phyloP scores from a whole-genome alignment of 2,113 vertebrate species.

The Rutilus rutilus region DNA sequence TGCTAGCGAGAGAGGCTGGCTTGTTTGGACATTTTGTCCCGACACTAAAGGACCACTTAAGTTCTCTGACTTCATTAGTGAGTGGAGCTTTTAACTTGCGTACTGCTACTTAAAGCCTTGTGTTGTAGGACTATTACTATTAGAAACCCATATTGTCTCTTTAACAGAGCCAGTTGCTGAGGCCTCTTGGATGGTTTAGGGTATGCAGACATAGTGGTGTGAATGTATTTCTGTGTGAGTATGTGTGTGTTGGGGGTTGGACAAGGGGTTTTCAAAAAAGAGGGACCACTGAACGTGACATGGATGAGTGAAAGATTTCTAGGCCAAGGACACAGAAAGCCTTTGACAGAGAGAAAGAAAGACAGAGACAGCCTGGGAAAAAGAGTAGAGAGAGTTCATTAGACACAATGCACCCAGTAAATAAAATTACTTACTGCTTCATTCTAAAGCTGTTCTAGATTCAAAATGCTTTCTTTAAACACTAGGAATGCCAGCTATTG shows the following conservation, averaged over 20 bases:
- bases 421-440: conserved; percentile 56
- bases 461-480: conserved; percentile 5
- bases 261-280: conserved; percentile 20
- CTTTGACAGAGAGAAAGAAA: conserved; percentile 46
- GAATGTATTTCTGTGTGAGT: conserved; percentile 55
- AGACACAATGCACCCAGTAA: conserved; percentile 54
- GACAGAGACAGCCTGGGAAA: conserved; percentile 21
- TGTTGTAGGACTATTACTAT: conserved; percentile 73
- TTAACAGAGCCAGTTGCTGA: conserved; percentile 75
- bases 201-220: conserved; percentile 56
- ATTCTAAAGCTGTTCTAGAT: conserved; percentile 19
- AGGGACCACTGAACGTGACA: conserved; percentile 44
- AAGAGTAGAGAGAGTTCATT: conserved; percentile 52
- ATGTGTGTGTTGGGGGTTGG: conserved; percentile 48
- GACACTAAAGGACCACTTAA: conserved; percentile 75
- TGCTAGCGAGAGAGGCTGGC: conserved; percentile 67
- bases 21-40: conserved; percentile 81
- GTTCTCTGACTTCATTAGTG: conserved; percentile 77
- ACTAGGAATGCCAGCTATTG: not conserved
- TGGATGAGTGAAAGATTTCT: conserved; percentile 57
- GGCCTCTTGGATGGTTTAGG: conserved; percentile 62
- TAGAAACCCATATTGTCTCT: conserved; percentile 73
- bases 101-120: conserved; percentile 68
- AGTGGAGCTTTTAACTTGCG: conserved; percentile 67
- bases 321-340: conserved; percentile 57